Base-by-base conservation (phyloP, 2,888 invertebrate genomes). In the Taphrorychus bicolor region DNA sequence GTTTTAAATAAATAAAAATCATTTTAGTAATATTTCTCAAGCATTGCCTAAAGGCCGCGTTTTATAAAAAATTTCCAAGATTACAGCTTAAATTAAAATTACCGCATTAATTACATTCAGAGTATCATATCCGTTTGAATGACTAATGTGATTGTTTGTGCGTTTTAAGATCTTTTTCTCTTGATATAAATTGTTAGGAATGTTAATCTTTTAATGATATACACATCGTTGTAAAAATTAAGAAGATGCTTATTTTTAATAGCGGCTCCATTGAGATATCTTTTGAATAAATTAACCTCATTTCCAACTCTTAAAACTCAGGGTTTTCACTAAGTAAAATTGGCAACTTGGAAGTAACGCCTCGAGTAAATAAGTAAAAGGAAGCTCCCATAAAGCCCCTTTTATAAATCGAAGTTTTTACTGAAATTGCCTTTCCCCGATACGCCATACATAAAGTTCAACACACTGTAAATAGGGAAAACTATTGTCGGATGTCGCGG, bases 391-490 rank as follows among this genome's bases (percentile, higher is more conserved):
- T 45, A 45, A 45, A 45, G 45, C 45, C 45, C 17, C 17, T 45
- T n/a, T 45, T 45, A 45, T 45, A 45, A 45, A 45, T 45, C 45
- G 45, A 17, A 45, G 45, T 45, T 45, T 45, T 45, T 45, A 45
- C 45, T 17, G 45, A 45, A 45, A 45, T 45, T 45, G 45, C 45
- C 17, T 45, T 45, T 45, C 17, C 16, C 45, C 45, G 45, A 45
- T 45, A 45, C 45, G 45, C 45, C 17, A 45, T 45, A 45, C 45
- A 45, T 45, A 45, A 45, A 45, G 51, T 51, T 51, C 51, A 51
- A 22, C 51, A 51, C 22, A 51, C 21, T 51, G 51, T 51, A 51
- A 51, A 51, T 51, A 51, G 51, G 51, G 51, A 22, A 51, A 51
- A 51, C 51, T 22, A 51, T 51, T 51, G 51, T 51, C 51, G 22